A percentile compares a stretch with the other conserved stretches of the same genome.
These are phyloP conservation scores for Murina feae DNA, from an alignment of 2,113 vertebrate species.

Conservation along the genomic window DNA sequence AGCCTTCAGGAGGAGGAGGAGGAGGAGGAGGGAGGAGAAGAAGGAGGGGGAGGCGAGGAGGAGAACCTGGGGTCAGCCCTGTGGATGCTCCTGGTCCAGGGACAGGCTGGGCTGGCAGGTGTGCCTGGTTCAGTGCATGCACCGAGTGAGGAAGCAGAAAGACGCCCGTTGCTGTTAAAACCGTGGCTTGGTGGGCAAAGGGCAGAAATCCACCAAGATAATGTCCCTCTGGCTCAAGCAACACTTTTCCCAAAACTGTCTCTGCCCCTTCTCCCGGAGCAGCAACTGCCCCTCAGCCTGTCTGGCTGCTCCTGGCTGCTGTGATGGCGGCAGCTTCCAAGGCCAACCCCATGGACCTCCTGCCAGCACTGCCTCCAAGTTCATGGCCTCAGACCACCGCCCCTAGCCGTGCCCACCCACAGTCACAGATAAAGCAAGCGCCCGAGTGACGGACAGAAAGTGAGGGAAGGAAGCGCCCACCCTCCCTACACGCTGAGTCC, in stretches of 20 bases:
- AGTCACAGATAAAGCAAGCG: neutral
- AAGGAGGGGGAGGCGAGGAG: neutral
- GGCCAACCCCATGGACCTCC: neutral
- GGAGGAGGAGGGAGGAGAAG: neutral
- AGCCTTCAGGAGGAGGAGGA: neutral
- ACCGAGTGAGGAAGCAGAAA: too few relatives aligned
- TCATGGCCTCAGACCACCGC: neutral
- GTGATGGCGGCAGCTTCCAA: accelerated
- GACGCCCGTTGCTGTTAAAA: accelerated
- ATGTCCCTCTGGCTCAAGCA: neutral
- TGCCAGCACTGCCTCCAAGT: neutral
- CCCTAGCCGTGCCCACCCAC: neutral
- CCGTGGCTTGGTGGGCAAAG: neutral
- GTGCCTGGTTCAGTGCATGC: neutral
- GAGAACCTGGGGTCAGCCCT: neutral
- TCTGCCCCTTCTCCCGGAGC: neutral
- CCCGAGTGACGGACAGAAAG: neutral
- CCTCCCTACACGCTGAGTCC: neutral
- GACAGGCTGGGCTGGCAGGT: too few relatives aligned
- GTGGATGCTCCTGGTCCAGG: neutral
- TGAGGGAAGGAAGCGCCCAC: neutral
- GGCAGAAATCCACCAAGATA: neutral
- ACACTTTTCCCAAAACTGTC: neutral
- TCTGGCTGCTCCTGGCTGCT: neutral
- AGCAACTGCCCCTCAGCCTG: neutral